phyloP scores from a whole-genome alignment of 1,140 invertebrate genomes.

The Chelonus insularis region DNA sequence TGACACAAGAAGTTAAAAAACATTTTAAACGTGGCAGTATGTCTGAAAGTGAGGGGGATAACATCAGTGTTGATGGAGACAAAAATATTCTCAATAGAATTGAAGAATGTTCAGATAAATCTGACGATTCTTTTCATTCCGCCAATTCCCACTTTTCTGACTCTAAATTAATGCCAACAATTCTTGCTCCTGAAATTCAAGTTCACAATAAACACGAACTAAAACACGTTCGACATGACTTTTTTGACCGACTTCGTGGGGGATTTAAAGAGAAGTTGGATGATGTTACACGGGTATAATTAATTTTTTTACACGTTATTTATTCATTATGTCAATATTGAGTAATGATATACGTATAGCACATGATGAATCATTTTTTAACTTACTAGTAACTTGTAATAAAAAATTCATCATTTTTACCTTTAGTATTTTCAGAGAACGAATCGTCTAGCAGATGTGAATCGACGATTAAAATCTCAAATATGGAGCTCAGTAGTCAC shows the following conservation, averaged over 20 bases:
- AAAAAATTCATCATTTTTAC: slow-evolving; percentile 1
- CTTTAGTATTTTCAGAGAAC: slow-evolving; percentile 75
- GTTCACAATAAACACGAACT: slow-evolving; percentile 22
- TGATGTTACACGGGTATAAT: slow-evolving; percentile 64
- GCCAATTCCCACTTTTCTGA: no score
- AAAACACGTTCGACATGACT: slow-evolving; percentile 39
- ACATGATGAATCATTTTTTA: no score
- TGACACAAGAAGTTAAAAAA: background rate
- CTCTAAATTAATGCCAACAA: no score
- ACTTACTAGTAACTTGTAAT: no score
- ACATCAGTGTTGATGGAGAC: slow-evolving; percentile 9
- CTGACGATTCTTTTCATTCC: no score
- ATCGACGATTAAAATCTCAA: slow-evolving; percentile 82
- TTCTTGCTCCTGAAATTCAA: slow-evolving; percentile 9
- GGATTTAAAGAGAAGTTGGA: slow-evolving; percentile 63
- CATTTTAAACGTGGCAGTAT: background rate
- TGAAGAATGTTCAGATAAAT: background rate
- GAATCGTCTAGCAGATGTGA: slow-evolving; percentile 74
- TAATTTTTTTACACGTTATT: background rate
- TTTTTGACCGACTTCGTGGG: slow-evolving; percentile 64
- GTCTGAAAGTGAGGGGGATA: slow-evolving; percentile 2
- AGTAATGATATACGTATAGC: no score
- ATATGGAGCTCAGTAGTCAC: slow-evolving; percentile 96
- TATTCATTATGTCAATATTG: no score
- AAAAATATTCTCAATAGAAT: background rate